phyloP scores from a whole-genome alignment of 35 echinoderm and acorn worm species.

The Heliocidaris tuberculata region DNA sequence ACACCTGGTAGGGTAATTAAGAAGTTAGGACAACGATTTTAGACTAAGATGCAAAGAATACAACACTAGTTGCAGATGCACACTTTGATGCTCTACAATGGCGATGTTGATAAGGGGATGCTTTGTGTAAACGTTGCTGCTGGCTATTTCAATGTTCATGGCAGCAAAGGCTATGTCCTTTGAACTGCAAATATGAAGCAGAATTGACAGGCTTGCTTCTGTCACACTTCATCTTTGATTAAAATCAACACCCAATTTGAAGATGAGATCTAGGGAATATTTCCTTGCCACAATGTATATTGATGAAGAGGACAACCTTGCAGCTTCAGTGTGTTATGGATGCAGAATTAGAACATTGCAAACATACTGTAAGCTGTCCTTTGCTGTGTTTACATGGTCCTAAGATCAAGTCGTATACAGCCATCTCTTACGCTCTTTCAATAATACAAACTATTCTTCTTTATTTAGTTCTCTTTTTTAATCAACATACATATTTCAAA shows the following conservation, averaged over 20 bases:
- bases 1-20: constrained; percentile 54
- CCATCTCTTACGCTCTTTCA: background rate
- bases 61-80: background rate
- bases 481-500: background rate
- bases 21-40: background rate
- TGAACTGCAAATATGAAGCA: background rate
- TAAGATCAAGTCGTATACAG: background rate
- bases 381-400: background rate
- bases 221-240: too few species aligned
- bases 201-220: too few species aligned
- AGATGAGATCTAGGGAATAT: too few species aligned
- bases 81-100: background rate
- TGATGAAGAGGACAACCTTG: too few species aligned
- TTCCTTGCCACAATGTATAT: too few species aligned
- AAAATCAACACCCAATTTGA: too few species aligned
- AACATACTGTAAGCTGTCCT: background rate
- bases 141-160: background rate
- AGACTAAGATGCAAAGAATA: background rate
- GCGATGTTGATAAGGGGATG: background rate
- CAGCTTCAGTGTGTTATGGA: too few species aligned
- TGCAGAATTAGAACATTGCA: background rate
- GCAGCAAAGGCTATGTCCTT: background rate
- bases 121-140: background rate
- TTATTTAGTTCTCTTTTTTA: too few species aligned
- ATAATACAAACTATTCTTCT: background rate